Conservation (phyloP, 2,113 vertebrate species). For the Cynopterus brachyotis region DNA sequence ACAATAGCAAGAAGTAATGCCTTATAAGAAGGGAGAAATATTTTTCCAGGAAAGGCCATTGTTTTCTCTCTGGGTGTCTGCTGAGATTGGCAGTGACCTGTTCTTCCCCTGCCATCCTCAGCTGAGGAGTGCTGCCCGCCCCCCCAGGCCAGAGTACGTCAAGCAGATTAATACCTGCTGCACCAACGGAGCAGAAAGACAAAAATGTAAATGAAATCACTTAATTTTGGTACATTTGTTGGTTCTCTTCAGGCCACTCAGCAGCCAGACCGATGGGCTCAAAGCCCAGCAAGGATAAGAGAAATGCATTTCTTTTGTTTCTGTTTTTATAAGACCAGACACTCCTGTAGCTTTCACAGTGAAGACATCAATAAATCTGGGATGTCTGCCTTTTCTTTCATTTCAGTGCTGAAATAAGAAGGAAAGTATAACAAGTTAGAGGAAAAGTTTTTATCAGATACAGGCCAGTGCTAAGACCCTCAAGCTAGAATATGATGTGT, state of each 20-base stretch:
- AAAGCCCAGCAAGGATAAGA: neutral
- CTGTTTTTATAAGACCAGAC: constrained; percentile 3
- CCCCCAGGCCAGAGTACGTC: neutral
- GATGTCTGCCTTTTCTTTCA: neutral
- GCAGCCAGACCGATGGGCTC: constrained; percentile 15
- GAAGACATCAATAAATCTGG: constrained; percentile 36
- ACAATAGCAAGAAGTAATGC: neutral
- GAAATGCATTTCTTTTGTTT: constrained; percentile 39
- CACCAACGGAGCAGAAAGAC: neutral
- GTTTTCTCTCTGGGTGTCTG: neutral
- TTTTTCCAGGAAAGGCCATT: neutral
- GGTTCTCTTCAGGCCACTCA: constrained; percentile 19
- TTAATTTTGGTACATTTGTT: constrained; percentile 35
- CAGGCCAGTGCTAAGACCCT: neutral
- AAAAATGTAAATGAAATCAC: constrained; percentile 40
- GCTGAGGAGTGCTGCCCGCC: neutral
- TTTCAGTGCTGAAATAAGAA: constrained; percentile 6
- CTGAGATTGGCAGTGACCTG: neutral
- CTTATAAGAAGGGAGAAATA: neutral
- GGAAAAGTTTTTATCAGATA: neutral
- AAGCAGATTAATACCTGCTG: neutral
- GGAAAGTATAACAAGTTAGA: constrained; percentile 10
- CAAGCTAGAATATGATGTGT: neutral
- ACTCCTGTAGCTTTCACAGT: neutral
- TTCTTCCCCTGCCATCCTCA: neutral